phyloP scores from a whole-genome alignment of 2,113 vertebrate species.

The Brachypodius melanocephalos region DNA sequence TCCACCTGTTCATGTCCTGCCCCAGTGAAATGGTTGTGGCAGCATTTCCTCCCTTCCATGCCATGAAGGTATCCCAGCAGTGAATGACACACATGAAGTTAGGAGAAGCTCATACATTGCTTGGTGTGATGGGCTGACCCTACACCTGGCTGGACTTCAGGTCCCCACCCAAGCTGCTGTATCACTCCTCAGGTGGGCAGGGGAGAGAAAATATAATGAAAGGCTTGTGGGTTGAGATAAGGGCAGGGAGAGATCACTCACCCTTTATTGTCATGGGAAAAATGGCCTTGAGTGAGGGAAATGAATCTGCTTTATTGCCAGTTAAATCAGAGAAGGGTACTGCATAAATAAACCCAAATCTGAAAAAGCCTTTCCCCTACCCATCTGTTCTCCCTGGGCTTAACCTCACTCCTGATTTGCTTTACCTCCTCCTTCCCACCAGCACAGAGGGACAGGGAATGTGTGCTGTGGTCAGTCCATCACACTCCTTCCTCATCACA shows the following conservation, averaged over 20 bases:
- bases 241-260: not conserved
- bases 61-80: not conserved
- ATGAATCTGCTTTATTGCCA: not conserved
- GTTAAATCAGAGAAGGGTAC: not conserved
- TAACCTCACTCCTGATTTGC: not conserved
- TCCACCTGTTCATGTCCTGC: not conserved
- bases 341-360: not conserved
- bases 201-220: not conserved
- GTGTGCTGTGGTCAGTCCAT: not conserved
- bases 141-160: not conserved
- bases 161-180: not conserved
- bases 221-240: accelerated
- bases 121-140: not conserved
- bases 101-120: not conserved
- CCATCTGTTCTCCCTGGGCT: not conserved
- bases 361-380: not conserved
- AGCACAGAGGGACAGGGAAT: not conserved
- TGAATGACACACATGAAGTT: accelerated
- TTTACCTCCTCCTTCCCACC: not conserved
- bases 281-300: not conserved
- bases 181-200: not conserved
- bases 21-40: not conserved
- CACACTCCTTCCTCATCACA: not conserved
- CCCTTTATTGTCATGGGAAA: accelerated
- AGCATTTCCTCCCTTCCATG: accelerated